Base-by-base conservation (phyloP, 2,113 vertebrate genomes). In the Carlito syrichta region DNA sequence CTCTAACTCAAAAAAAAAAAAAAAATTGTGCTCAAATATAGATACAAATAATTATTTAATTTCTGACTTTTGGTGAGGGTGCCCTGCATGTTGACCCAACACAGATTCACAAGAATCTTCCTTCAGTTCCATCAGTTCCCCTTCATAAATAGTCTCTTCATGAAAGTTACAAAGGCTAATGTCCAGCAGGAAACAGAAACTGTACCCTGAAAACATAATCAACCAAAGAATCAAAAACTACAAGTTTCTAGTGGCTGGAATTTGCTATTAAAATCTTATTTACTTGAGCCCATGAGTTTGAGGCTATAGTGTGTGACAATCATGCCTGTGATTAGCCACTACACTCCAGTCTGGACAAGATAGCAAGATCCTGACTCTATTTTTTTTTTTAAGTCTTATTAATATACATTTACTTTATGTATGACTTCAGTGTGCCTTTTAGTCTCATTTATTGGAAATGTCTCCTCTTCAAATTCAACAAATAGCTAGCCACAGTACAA, bases 41-140 rank as follows among this genome's bases (percentile, higher is more conserved):
- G 52, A 38, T 73, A 19, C 60, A 54, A 89, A 77, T 96, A 82
- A 52, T 66, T 43, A 73, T 86, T 81, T 69, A 83, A 73, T 73
- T 89, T 93, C 63, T 73, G 32, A 90, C 54, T 86, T 90, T 77
- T 7, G 54, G 62, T 2, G 3, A 52, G 6, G 45, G 23, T 30
- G 89, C 32, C 14, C 78, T 71, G 71, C 23, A 50, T 86, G 25
- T 32, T 92, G 50, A 76, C 50, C 38, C 32, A 89, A 85, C 78
- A 84, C 52, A 63, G 54, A 77, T 89, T 89, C 91, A 78, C 12
- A 89, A 63, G 86, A 93, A 89, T 93, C 19, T 54, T 96, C 93
- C 56, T 76, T 85, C 38, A 38, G 13, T 58, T 71, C 20, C 38
- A 54, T 69, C 52, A 52, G 83, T 69, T 91, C 22, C 54, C 60